phyloP scores from a whole-genome alignment of 2,113 vertebrate species.

The Chaenocephalus aceratus region DNA sequence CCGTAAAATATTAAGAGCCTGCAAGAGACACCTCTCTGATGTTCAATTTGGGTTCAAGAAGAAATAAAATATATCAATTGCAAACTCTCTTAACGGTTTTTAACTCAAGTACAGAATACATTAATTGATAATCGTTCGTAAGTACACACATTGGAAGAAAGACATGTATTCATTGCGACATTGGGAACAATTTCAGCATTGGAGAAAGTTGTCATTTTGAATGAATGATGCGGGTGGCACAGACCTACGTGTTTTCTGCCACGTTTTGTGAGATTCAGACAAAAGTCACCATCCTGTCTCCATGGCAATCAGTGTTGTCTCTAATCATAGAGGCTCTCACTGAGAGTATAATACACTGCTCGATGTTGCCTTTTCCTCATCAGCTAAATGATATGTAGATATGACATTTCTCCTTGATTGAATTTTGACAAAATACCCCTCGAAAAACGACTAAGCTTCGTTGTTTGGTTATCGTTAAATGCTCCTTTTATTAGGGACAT shows the following conservation, averaged over 20 bases:
- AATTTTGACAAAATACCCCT: slow-evolving; percentile 14
- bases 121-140: background rate
- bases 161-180: background rate
- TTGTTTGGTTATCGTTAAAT: background rate
- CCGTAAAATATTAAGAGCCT: background rate
- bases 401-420: background rate
- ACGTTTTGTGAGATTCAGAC: slow-evolving; percentile 33
- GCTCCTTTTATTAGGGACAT: background rate
- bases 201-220: background rate
- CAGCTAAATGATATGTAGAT: background rate
- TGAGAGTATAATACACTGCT: slow-evolving; percentile 26
- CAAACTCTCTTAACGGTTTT: background rate
- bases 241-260: slow-evolving; percentile 39
- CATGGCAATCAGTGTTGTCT: slow-evolving; percentile 59
- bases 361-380: slow-evolving; percentile 18
- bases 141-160: background rate
- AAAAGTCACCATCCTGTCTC: slow-evolving; percentile 57
- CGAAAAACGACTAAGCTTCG: slow-evolving; percentile 13
- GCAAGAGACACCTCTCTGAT: background rate
- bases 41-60: background rate
- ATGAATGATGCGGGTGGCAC: background rate
- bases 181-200: background rate
- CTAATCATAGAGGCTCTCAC: slow-evolving; percentile 39
- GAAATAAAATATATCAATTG: background rate
- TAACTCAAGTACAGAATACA: background rate